These are phyloP conservation scores for Cyrtonyx montezumae DNA, from an alignment of 2,113 vertebrate species.

Conservation along the genomic window DNA sequence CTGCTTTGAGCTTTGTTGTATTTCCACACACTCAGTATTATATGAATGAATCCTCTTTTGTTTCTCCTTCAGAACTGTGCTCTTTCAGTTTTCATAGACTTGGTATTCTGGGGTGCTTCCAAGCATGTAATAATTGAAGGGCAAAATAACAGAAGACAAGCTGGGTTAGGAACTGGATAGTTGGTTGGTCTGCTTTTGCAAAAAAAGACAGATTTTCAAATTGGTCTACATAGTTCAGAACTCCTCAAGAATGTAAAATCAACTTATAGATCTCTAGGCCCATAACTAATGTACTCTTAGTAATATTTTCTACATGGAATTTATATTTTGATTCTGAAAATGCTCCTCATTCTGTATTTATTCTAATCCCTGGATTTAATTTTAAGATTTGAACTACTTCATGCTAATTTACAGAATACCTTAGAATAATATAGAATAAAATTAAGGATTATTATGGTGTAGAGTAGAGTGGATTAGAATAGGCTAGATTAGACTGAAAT, in stretches of 20 bases:
- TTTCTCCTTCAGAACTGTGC: neutral
- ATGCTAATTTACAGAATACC: neutral
- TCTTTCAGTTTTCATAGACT: neutral
- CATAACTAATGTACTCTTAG: neutral
- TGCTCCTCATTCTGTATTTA: neutral
- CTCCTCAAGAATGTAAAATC: neutral
- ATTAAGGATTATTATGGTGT: neutral
- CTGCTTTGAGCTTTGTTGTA: neutral
- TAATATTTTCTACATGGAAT: rapidly evolving
- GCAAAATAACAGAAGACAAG: neutral
- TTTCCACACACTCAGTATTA: neutral
- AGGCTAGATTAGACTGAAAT: neutral
- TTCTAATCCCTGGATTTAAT: neutral
- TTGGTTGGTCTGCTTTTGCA: neutral
- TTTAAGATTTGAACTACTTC: neutral
- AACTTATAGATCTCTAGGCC: neutral
- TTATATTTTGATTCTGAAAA: neutral
- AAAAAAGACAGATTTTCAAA: neutral
- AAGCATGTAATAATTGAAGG: neutral
- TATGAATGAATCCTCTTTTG: neutral
- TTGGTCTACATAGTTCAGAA: neutral
- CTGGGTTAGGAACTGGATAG: neutral
- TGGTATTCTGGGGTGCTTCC: neutral
- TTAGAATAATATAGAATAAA: neutral
- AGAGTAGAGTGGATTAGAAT: neutral